Percentiles rank a stretch among this genome's conserved stretches.
Evolutionary conservation across 2,113 vertebrate genomes (phyloP).

Genomic region (Bombycilla garrulus): DNA sequence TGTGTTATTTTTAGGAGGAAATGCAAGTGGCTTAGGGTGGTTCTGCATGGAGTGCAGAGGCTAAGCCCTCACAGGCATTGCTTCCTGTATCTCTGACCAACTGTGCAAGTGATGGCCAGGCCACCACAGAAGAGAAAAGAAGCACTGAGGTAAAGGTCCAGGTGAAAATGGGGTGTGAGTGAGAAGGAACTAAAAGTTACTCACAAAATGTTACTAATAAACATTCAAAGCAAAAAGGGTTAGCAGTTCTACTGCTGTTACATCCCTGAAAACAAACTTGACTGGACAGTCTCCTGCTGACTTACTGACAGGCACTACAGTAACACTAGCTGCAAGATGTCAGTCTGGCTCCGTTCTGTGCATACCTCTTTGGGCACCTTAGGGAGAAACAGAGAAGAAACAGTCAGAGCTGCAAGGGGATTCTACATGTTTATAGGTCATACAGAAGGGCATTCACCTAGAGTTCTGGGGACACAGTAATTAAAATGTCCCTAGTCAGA

Average conservation of each 20-base stretch:
- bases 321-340: slow-evolving; percentile 8
- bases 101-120: not conserved
- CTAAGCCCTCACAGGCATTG: not conserved
- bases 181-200: not conserved
- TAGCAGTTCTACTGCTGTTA: not conserved
- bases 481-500: not conserved
- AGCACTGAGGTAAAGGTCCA: not conserved
- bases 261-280: not conserved
- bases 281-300: not conserved
- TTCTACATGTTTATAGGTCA: not conserved
- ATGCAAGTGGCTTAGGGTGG: not conserved
- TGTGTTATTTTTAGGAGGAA: not conserved
- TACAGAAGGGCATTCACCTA: not conserved
- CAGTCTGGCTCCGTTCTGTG: not conserved
- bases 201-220: not conserved
- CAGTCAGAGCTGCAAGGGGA: not conserved
- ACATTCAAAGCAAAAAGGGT: not conserved
- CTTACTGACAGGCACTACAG: slow-evolving; percentile 26
- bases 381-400: slow-evolving; percentile 46
- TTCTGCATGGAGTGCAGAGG: not conserved
- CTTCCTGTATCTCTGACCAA: not conserved
- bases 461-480: not conserved
- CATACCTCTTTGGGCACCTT: slow-evolving; percentile 93
- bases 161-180: not conserved
- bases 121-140: not conserved